These are phyloP conservation scores for Tolmerus cingulatus DNA, from an alignment of 2,888 invertebrate genomes.

Conservation along the genomic window DNA sequence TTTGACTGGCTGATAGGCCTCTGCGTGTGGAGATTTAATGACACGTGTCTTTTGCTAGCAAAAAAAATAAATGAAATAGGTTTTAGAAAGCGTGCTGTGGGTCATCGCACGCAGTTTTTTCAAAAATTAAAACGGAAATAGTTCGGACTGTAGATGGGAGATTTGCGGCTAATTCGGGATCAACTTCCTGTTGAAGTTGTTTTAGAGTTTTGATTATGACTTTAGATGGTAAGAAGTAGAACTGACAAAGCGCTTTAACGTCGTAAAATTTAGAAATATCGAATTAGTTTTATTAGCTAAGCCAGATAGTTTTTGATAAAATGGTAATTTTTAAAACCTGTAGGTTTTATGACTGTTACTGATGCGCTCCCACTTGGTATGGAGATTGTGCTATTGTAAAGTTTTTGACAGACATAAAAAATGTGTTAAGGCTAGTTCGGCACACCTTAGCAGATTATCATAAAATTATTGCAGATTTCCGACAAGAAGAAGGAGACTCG, in stretches of 20 bases:
- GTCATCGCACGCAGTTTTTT: neutral
- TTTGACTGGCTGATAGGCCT: slow-evolving; percentile 26
- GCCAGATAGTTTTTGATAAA: neutral
- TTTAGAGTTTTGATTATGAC: neutral
- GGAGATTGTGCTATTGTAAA: neutral
- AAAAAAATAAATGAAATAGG: neutral
- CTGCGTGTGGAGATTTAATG: slow-evolving; percentile 21
- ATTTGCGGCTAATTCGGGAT: neutral
- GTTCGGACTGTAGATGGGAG: neutral
- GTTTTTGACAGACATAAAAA: neutral
- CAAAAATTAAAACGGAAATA: neutral
- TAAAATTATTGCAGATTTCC: neutral
- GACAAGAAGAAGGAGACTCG: neutral
- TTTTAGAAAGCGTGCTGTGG: slow-evolving; percentile 16
- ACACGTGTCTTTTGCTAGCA: neutral
- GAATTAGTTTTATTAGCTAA: neutral
- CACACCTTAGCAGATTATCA: neutral
- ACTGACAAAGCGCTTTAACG: neutral
- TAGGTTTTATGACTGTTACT: neutral
- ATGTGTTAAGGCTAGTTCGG: neutral
- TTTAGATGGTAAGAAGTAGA: neutral
- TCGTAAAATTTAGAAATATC: neutral
- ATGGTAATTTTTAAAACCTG: neutral
- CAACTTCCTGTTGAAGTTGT: neutral
- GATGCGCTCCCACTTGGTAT: neutral